Evolutionary conservation across 2,888 invertebrate genomes (phyloP).

Genomic region (Chloromyia formosa): DNA sequence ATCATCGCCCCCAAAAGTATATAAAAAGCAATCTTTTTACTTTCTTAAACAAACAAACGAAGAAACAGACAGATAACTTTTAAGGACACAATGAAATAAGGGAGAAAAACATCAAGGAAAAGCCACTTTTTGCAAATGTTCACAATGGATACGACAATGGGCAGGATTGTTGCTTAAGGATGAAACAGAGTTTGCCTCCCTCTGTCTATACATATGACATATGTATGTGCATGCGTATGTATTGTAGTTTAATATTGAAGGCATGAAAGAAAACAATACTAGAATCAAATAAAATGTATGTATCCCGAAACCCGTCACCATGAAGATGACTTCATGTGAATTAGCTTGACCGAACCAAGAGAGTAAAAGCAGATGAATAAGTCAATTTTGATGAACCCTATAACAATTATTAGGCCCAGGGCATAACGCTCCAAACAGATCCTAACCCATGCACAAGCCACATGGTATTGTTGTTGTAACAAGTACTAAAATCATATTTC

Average conservation of each 20-base stretch:
- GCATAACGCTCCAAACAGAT: too few relatives aligned
- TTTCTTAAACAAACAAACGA: slow-evolving; percentile 30
- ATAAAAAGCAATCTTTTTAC: slow-evolving; percentile 36
- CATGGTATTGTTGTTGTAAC: too few relatives aligned
- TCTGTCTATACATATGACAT: too few relatives aligned
- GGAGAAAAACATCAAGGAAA: slow-evolving; percentile 3
- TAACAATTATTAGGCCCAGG: too few relatives aligned
- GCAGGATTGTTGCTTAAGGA: too few relatives aligned
- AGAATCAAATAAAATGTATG: slow-evolving; percentile 20
- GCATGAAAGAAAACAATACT: slow-evolving; percentile 21
- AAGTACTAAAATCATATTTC: too few relatives aligned
- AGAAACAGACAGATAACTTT: slow-evolving; percentile 26
- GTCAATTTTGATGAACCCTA: slow-evolving; percentile 21
- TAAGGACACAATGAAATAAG: neutral
- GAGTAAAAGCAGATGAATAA: neutral
- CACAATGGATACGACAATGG: neutral
- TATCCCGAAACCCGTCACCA: neutral
- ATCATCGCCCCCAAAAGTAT: slow-evolving; percentile 23
- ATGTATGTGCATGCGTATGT: too few relatives aligned
- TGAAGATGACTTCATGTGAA: neutral
- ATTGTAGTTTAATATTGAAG: slow-evolving; percentile 40
- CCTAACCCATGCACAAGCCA: too few relatives aligned
- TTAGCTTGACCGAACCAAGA: slow-evolving; percentile 16
- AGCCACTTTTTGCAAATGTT: neutral
- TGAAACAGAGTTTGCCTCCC: too few relatives aligned